Conservation (phyloP, 1,140 invertebrate genomes). For the Halyomorpha halys region DNA sequence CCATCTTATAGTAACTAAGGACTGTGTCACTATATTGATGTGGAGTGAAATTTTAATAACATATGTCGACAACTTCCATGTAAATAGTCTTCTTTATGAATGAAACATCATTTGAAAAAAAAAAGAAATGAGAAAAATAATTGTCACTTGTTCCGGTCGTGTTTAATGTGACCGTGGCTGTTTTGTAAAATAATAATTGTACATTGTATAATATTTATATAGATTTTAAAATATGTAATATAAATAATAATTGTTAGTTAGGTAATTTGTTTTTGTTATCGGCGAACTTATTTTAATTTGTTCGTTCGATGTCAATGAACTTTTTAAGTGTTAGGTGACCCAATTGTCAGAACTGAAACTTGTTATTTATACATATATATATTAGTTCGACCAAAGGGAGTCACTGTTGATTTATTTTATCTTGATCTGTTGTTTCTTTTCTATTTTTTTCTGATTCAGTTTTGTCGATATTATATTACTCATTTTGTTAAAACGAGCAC, state of each 20-base stretch:
- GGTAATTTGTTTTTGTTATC: too few relatives aligned
- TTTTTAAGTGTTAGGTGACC: too few relatives aligned
- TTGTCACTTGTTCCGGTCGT: slow-evolving; percentile 1
- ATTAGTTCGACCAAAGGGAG: not conserved
- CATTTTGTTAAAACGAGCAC: too few relatives aligned
- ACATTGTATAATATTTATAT: slow-evolving; percentile 15
- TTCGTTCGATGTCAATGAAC: too few relatives aligned
- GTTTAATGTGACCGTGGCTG: not conserved
- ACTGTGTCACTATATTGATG: not conserved
- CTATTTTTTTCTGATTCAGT: too few relatives aligned
- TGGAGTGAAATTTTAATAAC: too few relatives aligned
- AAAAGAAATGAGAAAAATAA: not conserved
- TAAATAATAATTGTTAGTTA: slow-evolving; percentile 1
- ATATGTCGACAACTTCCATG: slow-evolving; percentile 4
- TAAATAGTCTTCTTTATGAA: slow-evolving; percentile 3
- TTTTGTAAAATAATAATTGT: slow-evolving; percentile 17
- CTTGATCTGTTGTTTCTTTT: too few relatives aligned
- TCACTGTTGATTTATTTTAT: not conserved
- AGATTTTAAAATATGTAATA: slow-evolving; percentile 16
- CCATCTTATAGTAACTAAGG: not conserved
- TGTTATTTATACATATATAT: too few relatives aligned
- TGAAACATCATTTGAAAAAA: slow-evolving; percentile 3
- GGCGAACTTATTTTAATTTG: too few relatives aligned
- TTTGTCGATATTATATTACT: too few relatives aligned
- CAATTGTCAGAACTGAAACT: too few relatives aligned